Percentiles rank a stretch among this genome's conserved stretches.
Conservation (phyloP, 1,140 invertebrate genomes). For the Condylostylus longicornis region DNA sequence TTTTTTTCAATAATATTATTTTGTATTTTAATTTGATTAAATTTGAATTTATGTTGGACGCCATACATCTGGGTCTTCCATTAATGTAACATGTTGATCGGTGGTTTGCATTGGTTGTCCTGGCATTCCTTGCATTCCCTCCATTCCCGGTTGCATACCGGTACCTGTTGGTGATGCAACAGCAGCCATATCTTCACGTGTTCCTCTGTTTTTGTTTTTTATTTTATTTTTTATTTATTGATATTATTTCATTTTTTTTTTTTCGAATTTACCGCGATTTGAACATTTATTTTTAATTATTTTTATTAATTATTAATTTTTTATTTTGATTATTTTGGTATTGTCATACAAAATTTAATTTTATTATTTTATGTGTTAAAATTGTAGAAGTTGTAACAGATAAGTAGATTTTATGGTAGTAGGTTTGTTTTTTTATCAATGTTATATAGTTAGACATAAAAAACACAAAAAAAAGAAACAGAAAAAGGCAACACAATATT, state of each 20-base stretch:
- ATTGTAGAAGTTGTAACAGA: not conserved
- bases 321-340: too few relatives aligned
- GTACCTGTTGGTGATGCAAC: slow-evolving; percentile 50
- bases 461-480: too few relatives aligned
- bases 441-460: too few relatives aligned
- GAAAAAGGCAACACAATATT: too few relatives aligned
- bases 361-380: not conserved
- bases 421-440: too few relatives aligned
- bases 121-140: too few relatives aligned
- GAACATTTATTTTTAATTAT: not conserved
- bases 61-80: slow-evolving; percentile 81
- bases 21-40: slow-evolving; percentile 2
- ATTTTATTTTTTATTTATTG: not conserved
- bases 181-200: slow-evolving; percentile 65
- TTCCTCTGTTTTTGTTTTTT: slow-evolving; percentile 43
- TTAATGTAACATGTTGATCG: slow-evolving; percentile 57
- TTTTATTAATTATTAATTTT: not conserved
- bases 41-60: slow-evolving; percentile 60
- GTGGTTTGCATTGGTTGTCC: slow-evolving; percentile 45
- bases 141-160: slow-evolving; percentile 35
- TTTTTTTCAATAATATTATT: not conserved
- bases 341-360: not conserved
- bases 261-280: not conserved
- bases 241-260: slow-evolving; percentile 1
- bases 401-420: too few relatives aligned